phyloP scores from a whole-genome alignment of 1,140 invertebrate genomes.

The Medauroidea extradentata region DNA sequence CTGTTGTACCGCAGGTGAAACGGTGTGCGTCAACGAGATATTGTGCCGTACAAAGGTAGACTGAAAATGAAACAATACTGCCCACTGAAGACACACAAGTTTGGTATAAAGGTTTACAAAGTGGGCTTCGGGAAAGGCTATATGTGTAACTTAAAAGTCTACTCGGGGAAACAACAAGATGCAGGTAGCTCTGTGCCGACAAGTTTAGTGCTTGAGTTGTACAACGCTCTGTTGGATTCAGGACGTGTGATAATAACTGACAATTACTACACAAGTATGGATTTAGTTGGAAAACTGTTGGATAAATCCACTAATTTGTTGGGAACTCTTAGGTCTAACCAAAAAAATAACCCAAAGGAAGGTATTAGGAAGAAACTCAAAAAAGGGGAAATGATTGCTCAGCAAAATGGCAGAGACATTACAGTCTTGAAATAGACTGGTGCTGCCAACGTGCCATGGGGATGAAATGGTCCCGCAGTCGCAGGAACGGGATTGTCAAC shows the following conservation, averaged over 20 bases:
- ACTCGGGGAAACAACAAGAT: neutral
- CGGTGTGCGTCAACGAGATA: neutral
- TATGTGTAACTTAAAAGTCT: neutral
- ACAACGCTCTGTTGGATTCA: neutral
- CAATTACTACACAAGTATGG: slow-evolving; percentile 17
- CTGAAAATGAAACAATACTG: neutral
- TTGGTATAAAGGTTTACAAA: neutral
- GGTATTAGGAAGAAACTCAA: neutral
- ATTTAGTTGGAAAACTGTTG: neutral
- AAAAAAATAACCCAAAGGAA: slow-evolving; percentile 10
- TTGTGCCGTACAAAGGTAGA: neutral
- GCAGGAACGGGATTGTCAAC: neutral
- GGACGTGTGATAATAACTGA: slow-evolving; percentile 9
- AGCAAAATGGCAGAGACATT: neutral
- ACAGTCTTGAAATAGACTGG: slow-evolving; percentile 5
- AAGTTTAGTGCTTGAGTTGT: slow-evolving; percentile 7
- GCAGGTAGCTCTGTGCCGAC: neutral
- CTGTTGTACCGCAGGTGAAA: neutral
- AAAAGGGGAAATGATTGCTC: slow-evolving; percentile 12
- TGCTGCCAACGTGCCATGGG: slow-evolving; percentile 10
- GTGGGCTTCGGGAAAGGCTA: neutral
- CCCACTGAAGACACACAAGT: neutral
- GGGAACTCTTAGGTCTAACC: neutral
- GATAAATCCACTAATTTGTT: neutral
- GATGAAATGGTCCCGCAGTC: neutral